Conservation (phyloP, 1,140 invertebrate genomes). For the Anastrepha ludens region DNA sequence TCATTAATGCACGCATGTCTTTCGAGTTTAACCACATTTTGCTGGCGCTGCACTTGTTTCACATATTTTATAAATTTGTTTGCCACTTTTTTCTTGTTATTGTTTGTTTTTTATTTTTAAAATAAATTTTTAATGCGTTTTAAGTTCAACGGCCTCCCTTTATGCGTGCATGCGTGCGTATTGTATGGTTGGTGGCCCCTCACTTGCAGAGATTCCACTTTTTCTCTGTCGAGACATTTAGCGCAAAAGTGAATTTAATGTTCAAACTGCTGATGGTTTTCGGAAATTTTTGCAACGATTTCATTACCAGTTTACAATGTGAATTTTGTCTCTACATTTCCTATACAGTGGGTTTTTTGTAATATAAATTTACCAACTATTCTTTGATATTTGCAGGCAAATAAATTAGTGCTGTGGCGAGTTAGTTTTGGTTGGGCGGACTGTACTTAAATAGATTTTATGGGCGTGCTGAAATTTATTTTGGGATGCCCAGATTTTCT, state of each 20-base stretch:
- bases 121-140: neutral
- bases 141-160: neutral
- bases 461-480: too few species aligned
- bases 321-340: neutral
- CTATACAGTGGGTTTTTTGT: too few species aligned
- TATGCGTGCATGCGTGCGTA: neutral
- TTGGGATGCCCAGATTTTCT: too few species aligned
- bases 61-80: neutral
- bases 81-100: neutral
- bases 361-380: too few species aligned
- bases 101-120: neutral
- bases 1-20: neutral
- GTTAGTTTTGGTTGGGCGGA: too few species aligned
- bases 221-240: neutral
- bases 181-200: too few species aligned
- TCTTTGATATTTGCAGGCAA: too few species aligned
- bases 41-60: neutral
- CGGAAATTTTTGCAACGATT: slow-evolving; percentile 23
- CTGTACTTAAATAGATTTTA: too few species aligned
- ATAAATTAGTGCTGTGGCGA: too few species aligned
- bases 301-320: neutral
- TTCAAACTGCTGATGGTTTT: neutral
- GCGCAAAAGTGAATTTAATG: neutral
- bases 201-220: neutral
- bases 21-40: neutral